A percentile compares a stretch with the other conserved stretches of the same genome.
phyloP scores from a whole-genome alignment of 2,113 vertebrate species.

The Rhizomys pruinosus region DNA sequence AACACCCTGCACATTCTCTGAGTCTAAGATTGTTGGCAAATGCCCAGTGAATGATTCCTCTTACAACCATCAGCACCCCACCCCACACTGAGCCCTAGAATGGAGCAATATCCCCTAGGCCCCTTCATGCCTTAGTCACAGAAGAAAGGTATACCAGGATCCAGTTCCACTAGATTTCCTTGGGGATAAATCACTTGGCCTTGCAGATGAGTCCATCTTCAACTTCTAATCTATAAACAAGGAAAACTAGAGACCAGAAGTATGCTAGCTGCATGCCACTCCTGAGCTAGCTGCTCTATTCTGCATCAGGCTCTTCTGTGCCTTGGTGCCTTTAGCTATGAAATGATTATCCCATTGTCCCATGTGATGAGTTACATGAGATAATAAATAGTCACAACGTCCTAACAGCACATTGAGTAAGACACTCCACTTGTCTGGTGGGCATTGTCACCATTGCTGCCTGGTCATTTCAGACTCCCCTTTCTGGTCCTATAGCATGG shows the following conservation, averaged over 20 bases:
- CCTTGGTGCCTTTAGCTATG: background rate
- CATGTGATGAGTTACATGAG: background rate
- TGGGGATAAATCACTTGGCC: background rate
- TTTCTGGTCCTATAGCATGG: background rate
- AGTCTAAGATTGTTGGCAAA: background rate
- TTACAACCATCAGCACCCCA: no score
- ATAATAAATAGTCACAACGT: background rate
- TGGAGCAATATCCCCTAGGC: background rate
- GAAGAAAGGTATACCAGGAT: background rate
- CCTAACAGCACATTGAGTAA: background rate
- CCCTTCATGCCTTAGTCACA: background rate
- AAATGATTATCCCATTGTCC: background rate
- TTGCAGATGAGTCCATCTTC: background rate
- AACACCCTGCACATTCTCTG: background rate
- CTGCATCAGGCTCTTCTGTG: background rate
- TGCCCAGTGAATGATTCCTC: background rate
- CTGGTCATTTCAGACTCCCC: background rate
- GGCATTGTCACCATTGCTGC: fast-evolving
- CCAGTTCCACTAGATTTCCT: background rate
- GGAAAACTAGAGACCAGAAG: background rate
- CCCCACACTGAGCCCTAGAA: background rate
- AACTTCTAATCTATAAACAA: background rate
- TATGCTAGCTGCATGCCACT: background rate
- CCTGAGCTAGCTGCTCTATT: background rate
- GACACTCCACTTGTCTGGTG: background rate